Conservation (phyloP, 2,888 invertebrate species). For the Sesamia inferens region DNA sequence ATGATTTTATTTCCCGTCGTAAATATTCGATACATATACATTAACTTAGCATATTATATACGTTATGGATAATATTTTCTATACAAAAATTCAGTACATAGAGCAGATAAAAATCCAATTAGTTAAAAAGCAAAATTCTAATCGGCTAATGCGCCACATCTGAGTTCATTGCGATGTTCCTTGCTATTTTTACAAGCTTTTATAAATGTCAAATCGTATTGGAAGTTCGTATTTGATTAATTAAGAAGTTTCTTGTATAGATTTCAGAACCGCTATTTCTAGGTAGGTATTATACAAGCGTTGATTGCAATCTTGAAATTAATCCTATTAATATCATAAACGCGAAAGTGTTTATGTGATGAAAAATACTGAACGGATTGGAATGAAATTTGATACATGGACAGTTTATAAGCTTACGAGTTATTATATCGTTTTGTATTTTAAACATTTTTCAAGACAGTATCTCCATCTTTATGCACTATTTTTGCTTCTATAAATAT, state of each 20-base stretch:
- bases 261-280: neutral
- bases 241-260: neutral
- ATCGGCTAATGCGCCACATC: slow-evolving; percentile 48
- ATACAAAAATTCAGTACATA: slow-evolving; percentile 32
- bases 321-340: no score
- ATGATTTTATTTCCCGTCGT: slow-evolving; percentile 57
- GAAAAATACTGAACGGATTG: no score
- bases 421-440: neutral
- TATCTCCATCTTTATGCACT: neutral
- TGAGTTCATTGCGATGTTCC: slow-evolving; percentile 22
- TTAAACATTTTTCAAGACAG: neutral
- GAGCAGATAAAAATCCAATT: slow-evolving; percentile 47
- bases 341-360: no score
- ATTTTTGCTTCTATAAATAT: neutral
- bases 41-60: slow-evolving; percentile 20
- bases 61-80: slow-evolving; percentile 21
- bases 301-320: neutral
- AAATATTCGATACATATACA: slow-evolving; percentile 51
- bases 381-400: no score
- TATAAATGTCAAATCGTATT: slow-evolving; percentile 43
- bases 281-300: neutral
- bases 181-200: slow-evolving; percentile 31
- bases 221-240: slow-evolving; percentile 34
- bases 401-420: no score
- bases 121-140: slow-evolving; percentile 46